Evolutionary conservation across 1,140 invertebrate species (phyloP).

Genomic region (Aplysia californica): DNA sequence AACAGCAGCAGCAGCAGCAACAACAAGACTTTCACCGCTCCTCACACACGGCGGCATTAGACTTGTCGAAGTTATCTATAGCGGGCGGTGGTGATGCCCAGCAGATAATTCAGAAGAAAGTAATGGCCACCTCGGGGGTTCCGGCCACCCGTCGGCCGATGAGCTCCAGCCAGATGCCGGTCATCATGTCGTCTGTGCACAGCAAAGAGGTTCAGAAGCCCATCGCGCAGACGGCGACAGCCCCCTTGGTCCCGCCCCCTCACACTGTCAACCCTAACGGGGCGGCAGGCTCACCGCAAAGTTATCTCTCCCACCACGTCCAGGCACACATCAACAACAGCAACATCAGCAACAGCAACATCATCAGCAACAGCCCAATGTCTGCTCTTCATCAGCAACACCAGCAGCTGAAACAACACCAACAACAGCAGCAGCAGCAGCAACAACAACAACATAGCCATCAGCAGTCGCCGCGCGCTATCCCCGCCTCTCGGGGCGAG

Average conservation of each 20-base stretch:
- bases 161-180: slow-evolving; percentile 80
- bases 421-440: slow-evolving; percentile 19
- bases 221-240: slow-evolving; percentile 91
- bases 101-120: slow-evolving; percentile 19
- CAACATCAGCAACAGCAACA: neutral
- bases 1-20: slow-evolving; percentile 19
- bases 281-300: slow-evolving; percentile 14
- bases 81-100: neutral
- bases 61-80: too few species aligned
- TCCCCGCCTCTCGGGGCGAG: slow-evolving; percentile 35
- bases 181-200: slow-evolving; percentile 96
- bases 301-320: slow-evolving; percentile 38
- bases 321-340: slow-evolving; percentile 27
- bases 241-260: slow-evolving; percentile 78
- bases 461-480: neutral
- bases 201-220: slow-evolving; percentile 90
- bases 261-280: slow-evolving; percentile 12
- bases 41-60: neutral
- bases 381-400: neutral
- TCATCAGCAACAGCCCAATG: neutral
- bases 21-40: slow-evolving; percentile 81
- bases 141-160: slow-evolving; percentile 61
- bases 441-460: neutral
- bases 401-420: too few species aligned
- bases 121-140: slow-evolving; percentile 60